Evolutionary conservation across 2,888 invertebrate species (phyloP).

Genomic region (Oxycera nigricornis): DNA sequence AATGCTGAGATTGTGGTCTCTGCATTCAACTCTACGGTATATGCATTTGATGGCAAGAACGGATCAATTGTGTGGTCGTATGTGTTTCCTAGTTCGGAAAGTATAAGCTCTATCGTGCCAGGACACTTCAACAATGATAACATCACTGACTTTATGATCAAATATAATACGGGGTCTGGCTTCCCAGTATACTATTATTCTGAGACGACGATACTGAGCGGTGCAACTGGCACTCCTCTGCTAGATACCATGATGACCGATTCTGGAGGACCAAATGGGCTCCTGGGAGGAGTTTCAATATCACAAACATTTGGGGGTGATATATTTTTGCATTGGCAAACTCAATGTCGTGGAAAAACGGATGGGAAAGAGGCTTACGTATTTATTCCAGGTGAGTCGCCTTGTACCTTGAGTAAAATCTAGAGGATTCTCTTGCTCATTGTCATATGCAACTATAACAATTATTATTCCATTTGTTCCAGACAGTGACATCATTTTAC

Average conservation of each 20-base stretch:
- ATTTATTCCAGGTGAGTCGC: conserved; percentile 60
- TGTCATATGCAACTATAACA: not conserved
- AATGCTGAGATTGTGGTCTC: conserved; percentile 76
- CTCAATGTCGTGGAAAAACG: conserved; percentile 64
- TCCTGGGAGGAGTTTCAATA: conserved; percentile 60
- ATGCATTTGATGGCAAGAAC: conserved; percentile 75
- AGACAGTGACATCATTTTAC: conserved; percentile 61
- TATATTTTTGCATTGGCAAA: conserved; percentile 79
- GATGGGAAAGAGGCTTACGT: conserved; percentile 64
- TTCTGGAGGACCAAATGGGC: conserved; percentile 60
- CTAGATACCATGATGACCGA: conserved; percentile 60
- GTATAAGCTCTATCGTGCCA: conserved; percentile 78
- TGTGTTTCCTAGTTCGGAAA: conserved; percentile 70
- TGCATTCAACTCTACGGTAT: conserved; percentile 74
- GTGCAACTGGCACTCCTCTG: conserved; percentile 56
- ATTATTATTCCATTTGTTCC: not conserved
- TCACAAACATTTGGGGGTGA: conserved; percentile 71
- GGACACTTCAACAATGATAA: conserved; percentile 80
- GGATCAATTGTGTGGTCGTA: conserved; percentile 77
- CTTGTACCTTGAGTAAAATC: not conserved
- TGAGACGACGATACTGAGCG: conserved; percentile 62
- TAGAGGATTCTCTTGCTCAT: not conserved
- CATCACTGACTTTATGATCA: conserved; percentile 79
- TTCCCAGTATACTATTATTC: conserved; percentile 79
- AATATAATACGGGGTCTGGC: conserved; percentile 71